phyloP scores from a whole-genome alignment of 2,113 vertebrate genomes.

The Holacanthus passer region DNA sequence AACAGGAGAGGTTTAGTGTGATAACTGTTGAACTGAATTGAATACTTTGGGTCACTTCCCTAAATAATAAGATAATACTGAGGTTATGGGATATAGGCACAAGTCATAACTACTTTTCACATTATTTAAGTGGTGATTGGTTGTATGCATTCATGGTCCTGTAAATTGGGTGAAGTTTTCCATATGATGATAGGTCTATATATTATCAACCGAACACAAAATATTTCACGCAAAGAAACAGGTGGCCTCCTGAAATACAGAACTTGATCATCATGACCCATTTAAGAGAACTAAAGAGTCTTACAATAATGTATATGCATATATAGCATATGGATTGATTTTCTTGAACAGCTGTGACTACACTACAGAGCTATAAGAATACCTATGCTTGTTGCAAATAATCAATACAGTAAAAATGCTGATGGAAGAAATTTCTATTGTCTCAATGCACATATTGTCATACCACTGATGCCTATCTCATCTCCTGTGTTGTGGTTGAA shows the following conservation, averaged over 20 bases:
- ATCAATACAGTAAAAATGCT: no score
- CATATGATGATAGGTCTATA: neutral
- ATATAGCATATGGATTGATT: neutral
- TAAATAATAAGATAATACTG: slow-evolving; percentile 52
- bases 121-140: neutral
- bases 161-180: neutral
- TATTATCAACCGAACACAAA: neutral
- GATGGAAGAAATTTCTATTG: no score
- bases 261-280: neutral
- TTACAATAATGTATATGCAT: neutral
- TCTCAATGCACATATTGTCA: no score
- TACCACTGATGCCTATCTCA: no score
- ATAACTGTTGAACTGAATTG: slow-evolving; percentile 90
- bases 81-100: neutral
- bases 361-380: no score
- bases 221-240: neutral
- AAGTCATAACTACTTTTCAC: neutral
- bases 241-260: neutral
- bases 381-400: no score
- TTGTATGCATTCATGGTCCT: neutral
- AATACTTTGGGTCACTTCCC: slow-evolving; percentile 89
- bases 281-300: neutral
- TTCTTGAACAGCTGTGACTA: no score
- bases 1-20: slow-evolving; percentile 91
- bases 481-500: no score